phyloP scores from a whole-genome alignment of 2,113 vertebrate species.

The Tragelaphus scriptus region DNA sequence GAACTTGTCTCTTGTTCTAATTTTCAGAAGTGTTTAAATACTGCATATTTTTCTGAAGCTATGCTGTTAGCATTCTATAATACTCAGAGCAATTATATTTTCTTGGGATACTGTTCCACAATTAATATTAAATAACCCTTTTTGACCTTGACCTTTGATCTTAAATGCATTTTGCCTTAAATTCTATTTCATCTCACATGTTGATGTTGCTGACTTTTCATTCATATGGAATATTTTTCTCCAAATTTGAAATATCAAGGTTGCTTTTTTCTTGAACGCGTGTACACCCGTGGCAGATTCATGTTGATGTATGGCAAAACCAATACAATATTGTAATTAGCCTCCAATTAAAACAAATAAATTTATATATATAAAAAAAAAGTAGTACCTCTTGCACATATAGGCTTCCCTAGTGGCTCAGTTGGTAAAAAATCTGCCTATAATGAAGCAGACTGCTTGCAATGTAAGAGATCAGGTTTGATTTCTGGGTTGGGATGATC shows the following conservation, averaged over 20 bases:
- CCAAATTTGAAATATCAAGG: background rate
- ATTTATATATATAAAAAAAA: too few relatives aligned
- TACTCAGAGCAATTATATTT: background rate
- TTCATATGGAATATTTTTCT: background rate
- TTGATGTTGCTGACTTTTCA: background rate
- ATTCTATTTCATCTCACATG: background rate
- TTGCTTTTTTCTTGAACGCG: background rate
- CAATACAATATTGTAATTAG: too few relatives aligned
- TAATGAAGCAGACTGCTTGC: background rate
- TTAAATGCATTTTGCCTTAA: background rate
- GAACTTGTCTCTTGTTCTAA: background rate
- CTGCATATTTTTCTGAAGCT: background rate
- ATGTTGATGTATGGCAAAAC: too few relatives aligned
- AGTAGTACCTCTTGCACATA: background rate
- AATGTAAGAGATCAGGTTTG: background rate
- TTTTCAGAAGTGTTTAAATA: background rate
- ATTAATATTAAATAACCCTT: background rate
- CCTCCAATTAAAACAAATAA: too few relatives aligned
- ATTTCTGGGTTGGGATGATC: background rate
- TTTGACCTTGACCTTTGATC: background rate
- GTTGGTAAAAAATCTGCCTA: background rate
- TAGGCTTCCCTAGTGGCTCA: background rate
- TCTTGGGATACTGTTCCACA: background rate
- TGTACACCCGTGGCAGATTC: too few relatives aligned
- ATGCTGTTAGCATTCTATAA: conserved; percentile 1